Base-by-base conservation (phyloP, 2,797 vertebrate species). In the Naso thynnoides region DNA sequence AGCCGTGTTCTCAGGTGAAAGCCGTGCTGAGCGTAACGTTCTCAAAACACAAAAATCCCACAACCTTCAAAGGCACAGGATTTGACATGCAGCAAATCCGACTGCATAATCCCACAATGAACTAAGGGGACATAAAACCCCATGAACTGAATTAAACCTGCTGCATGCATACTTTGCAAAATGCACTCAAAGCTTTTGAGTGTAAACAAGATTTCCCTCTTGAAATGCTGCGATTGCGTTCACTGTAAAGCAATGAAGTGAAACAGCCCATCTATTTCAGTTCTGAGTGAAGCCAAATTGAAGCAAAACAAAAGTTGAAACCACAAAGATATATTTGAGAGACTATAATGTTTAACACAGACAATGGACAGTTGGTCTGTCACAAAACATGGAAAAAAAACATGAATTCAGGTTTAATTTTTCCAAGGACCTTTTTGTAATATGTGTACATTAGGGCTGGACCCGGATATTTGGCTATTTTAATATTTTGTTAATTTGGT, bases 41-140 rank as follows among this genome's bases (percentile, higher is more conserved):
- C 56, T 52, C 29, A 70, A 78, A 79, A 81, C 29, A 78, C 52
- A 47, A 81, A n/a, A 81, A 72, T 63, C 53, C 64, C 41, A 5
- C 65, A 82, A 78, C 55, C 73, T 81, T 73, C 70, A 83, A 74
- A 88, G 81, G 67, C 50, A 14, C 0, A 18, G 61, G 63, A 81
- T 82, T 83, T 83, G 71, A 87, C 80, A 82, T 55, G 65, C 71
- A 77, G 81, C 29, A 86, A 78, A 83, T 89, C 79, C 74, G 75
- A 83, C 77, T 38, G 72, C 60, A 52, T 87, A 87, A 88, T 88
- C 74, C 79, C 54, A 85, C 76, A 78, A 82, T 72, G 74, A 62
- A 79, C 61, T 55, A 38, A 33, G 49, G 49, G 36, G 76, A 76
- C 59, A 75, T 78, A 71, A 88, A 76, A 63, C 61, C 69, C 53